Percentiles rank a stretch among this genome's conserved stretches.
Evolutionary conservation across 2,113 vertebrate species (phyloP).

Genomic region (Balaenoptera acutorostrata): DNA sequence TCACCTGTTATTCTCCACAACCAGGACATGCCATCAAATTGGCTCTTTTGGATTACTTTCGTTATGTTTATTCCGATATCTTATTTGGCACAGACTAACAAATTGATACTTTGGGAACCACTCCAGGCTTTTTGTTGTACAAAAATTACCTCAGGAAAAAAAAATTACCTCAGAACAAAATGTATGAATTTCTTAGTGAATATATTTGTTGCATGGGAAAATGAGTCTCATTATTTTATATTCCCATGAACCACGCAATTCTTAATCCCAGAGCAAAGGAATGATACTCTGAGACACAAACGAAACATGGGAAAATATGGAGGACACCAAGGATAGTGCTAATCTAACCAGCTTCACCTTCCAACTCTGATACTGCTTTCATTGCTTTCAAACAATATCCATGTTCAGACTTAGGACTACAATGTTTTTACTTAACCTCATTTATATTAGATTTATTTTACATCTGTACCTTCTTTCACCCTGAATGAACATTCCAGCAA

Average conservation of each 20-base stretch:
- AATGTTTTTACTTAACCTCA: neutral
- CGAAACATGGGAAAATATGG: neutral
- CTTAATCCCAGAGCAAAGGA: neutral
- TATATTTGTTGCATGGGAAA: neutral
- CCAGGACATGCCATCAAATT: neutral
- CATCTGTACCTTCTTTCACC: neutral
- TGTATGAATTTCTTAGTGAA: neutral
- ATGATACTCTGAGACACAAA: neutral
- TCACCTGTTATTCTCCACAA: neutral
- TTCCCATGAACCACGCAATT: neutral
- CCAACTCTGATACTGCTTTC: neutral
- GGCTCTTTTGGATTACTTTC: neutral
- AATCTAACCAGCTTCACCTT: neutral
- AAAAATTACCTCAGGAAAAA: neutral
- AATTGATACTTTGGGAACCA: neutral
- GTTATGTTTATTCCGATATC: neutral
- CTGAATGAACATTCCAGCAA: neutral
- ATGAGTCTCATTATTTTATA: neutral
- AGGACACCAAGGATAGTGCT: neutral
- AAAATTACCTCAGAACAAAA: neutral
- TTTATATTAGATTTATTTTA: neutral
- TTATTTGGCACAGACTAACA: slow-evolving; percentile 29
- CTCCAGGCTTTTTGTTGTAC: neutral
- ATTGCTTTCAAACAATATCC: neutral
- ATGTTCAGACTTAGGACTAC: neutral